A percentile compares a stretch with the other conserved stretches of the same genome.
phyloP scores from a whole-genome alignment of 1,140 invertebrate species.

The Euglossa dilemma region DNA sequence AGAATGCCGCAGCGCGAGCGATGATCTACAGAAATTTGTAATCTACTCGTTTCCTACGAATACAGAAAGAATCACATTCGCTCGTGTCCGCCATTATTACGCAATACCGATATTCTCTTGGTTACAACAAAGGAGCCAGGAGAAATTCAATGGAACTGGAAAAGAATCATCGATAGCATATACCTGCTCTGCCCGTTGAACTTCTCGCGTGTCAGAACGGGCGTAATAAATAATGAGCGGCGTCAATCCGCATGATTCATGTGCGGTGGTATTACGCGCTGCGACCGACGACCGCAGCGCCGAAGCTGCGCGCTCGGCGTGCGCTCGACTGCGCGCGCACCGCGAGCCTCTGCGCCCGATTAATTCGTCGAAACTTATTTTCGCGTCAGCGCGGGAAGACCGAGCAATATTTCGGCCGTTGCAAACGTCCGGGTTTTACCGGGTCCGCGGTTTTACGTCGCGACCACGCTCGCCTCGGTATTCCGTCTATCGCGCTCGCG shows the following conservation, averaged over 20 bases:
- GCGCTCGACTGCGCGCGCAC: not conserved
- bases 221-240: not conserved
- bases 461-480: constrained; percentile 60
- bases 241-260: constrained; percentile 33
- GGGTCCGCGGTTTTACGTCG: constrained; percentile 72
- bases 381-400: constrained; percentile 69
- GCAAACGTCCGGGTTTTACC: constrained; percentile 69
- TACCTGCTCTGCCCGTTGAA: not conserved
- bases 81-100: not conserved
- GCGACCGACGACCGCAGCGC: not conserved
- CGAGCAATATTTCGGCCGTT: constrained; percentile 70
- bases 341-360: constrained; percentile 26
- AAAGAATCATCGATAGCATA: not conserved
- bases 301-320: constrained; percentile 7
- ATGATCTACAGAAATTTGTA: no score
- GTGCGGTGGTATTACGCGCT: constrained; percentile 27
- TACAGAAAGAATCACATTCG: no score
- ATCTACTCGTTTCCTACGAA: no score
- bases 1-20: no score
- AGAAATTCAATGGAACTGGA: not conserved
- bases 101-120: not conserved
- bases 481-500: constrained; percentile 67
- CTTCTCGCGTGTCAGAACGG: not conserved
- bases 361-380: constrained; percentile 75
- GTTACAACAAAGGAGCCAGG: no score